phyloP scores from a whole-genome alignment of 2,113 vertebrate genomes.

The Colaptes auratus region DNA sequence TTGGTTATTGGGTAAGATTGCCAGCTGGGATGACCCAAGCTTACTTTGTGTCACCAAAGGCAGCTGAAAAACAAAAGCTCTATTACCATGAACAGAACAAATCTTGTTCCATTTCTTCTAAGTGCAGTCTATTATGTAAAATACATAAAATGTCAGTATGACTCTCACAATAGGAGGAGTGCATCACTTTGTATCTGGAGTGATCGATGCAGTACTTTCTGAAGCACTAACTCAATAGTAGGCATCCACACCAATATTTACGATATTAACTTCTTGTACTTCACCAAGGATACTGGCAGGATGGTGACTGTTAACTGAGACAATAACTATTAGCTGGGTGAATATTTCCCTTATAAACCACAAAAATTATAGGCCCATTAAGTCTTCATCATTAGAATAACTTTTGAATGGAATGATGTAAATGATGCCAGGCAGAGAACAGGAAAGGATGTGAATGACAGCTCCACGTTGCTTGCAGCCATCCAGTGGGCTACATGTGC shows the following conservation, averaged over 20 bases:
- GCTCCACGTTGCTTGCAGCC: background rate
- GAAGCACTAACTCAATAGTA: background rate
- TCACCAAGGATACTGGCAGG: background rate
- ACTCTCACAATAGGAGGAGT: background rate
- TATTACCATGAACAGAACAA: background rate
- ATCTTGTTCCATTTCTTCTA: background rate
- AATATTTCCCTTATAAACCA: background rate
- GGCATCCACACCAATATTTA: background rate
- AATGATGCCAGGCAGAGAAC: background rate
- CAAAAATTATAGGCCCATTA: background rate
- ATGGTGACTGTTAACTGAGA: background rate
- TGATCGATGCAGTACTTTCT: background rate
- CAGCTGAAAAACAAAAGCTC: background rate
- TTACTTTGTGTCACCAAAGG: background rate
- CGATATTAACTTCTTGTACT: background rate
- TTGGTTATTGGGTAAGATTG: background rate
- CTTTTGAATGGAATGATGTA: background rate
- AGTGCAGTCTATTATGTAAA: background rate
- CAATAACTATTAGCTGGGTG: background rate
- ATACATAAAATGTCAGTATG: background rate
- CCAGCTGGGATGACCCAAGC: background rate
- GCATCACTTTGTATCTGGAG: background rate
- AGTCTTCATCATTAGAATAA: background rate
- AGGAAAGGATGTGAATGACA: background rate
- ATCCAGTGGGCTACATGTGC: accelerated